Conservation (phyloP, 1,140 invertebrate genomes). For the Brachionus plicatilis region DNA sequence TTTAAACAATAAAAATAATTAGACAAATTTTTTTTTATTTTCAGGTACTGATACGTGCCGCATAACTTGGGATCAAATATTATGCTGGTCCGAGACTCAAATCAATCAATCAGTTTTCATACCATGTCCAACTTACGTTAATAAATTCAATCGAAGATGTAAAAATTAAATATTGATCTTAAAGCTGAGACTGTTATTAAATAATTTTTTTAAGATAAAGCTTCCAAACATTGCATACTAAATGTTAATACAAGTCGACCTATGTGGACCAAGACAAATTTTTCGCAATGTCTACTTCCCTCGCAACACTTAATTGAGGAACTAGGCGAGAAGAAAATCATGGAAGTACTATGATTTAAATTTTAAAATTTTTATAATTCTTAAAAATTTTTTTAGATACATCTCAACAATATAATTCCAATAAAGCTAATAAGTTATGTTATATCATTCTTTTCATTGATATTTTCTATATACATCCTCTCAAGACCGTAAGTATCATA, state of each 20-base stretch:
- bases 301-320: slow-evolving; percentile 23
- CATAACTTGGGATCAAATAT: slow-evolving; percentile 22
- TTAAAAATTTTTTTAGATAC: background rate
- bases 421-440: slow-evolving; percentile 30
- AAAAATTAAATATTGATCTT: background rate
- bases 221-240: background rate
- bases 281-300: slow-evolving; percentile 18
- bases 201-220: background rate
- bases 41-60: background rate
- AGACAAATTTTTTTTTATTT: background rate
- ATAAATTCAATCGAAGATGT: slow-evolving; percentile 34
- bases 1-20: background rate
- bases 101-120: background rate
- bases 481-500: background rate
- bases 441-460: slow-evolving; percentile 12
- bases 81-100: slow-evolving; percentile 11
- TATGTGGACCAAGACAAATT: slow-evolving; percentile 23
- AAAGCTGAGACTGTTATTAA: too few relatives aligned
- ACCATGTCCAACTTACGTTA: slow-evolving; percentile 32
- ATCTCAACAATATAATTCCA: slow-evolving; percentile 14
- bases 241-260: background rate
- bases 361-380: background rate
- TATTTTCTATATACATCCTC: background rate
- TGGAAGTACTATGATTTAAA: background rate
- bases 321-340: slow-evolving; percentile 13